Evolutionary conservation across 2,888 invertebrate species (phyloP).

Genomic region (Dilophus febrilis): DNA sequence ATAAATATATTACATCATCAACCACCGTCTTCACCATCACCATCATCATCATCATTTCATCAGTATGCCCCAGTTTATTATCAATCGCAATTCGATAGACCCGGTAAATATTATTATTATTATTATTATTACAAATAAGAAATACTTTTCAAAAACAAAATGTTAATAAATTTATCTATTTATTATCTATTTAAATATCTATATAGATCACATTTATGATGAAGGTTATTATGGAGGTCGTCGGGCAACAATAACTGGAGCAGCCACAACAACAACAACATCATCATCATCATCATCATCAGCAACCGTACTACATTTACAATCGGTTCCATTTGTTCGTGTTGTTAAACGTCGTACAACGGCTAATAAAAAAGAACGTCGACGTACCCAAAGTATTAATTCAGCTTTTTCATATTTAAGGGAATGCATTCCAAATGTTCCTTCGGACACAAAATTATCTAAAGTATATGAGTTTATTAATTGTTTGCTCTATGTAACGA

Average conservation of each 20-base stretch:
- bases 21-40: too few species aligned
- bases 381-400: conserved; percentile 86
- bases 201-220: conserved; percentile 17
- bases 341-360: conserved; percentile 70
- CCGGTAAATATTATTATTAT: conserved; percentile 8
- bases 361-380: conserved; percentile 86
- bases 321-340: conserved; percentile 30
- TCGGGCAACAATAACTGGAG: too few species aligned
- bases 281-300: too few species aligned
- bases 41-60: conserved; percentile 9
- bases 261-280: too few species aligned
- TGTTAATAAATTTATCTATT: too few species aligned
- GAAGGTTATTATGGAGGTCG: conserved; percentile 18
- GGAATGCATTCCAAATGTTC: conserved; percentile 92
- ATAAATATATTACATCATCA: conserved; percentile 7
- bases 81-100: conserved; percentile 7
- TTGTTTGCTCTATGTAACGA: neutral
- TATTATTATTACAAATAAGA: too few species aligned
- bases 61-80: conserved; percentile 11
- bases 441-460: conserved; percentile 85
- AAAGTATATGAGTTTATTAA: conserved; percentile 40
- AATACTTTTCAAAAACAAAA: too few species aligned
- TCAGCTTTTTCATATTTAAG: conserved; percentile 83
- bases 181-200: too few species aligned
- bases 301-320: conserved; percentile 16